Conservation (phyloP, 2,888 invertebrate species). For the Nycteola revayana region DNA sequence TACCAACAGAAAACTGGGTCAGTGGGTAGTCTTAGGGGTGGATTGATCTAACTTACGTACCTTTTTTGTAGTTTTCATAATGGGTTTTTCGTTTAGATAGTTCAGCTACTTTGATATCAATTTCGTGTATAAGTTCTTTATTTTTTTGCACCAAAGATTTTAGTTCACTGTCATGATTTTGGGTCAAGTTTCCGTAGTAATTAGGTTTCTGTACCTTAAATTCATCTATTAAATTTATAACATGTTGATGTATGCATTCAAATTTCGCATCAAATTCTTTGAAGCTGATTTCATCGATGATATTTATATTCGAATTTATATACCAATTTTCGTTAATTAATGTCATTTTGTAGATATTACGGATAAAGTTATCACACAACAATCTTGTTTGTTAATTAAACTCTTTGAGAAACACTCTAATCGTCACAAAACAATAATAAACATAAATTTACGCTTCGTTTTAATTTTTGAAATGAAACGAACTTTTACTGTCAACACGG, state of each 20-base stretch:
- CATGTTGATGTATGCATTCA: conserved; percentile 32
- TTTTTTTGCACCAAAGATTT: conserved; percentile 52
- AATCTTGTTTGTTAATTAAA: too few species aligned
- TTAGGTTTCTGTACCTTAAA: conserved; percentile 41
- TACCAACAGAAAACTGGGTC: too few species aligned
- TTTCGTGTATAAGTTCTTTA: conserved; percentile 50
- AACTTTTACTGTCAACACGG: too few species aligned
- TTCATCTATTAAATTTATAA: conserved; percentile 40
- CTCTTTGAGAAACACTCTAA: too few species aligned
- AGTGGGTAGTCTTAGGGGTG: too few species aligned
- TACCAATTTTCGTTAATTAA: conserved; percentile 51
- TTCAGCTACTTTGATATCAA: conserved; percentile 52
- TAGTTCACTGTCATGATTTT: conserved; percentile 54
- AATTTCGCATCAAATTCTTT: conserved; percentile 41
- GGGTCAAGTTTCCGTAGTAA: conserved; percentile 28
- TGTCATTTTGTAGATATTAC: conserved; percentile 42
- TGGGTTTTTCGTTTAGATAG: conserved; percentile 47
- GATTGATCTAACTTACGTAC: conserved; percentile 37
- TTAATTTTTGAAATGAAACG: too few species aligned
- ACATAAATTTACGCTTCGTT: too few species aligned
- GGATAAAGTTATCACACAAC: too few species aligned
- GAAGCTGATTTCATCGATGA: conserved; percentile 35
- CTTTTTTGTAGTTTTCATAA: conserved; percentile 62
- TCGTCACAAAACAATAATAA: too few species aligned
- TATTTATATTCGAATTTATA: conserved; percentile 33